Conservation (phyloP, 2,113 vertebrate genomes). For the Entelurus aequoreus region DNA sequence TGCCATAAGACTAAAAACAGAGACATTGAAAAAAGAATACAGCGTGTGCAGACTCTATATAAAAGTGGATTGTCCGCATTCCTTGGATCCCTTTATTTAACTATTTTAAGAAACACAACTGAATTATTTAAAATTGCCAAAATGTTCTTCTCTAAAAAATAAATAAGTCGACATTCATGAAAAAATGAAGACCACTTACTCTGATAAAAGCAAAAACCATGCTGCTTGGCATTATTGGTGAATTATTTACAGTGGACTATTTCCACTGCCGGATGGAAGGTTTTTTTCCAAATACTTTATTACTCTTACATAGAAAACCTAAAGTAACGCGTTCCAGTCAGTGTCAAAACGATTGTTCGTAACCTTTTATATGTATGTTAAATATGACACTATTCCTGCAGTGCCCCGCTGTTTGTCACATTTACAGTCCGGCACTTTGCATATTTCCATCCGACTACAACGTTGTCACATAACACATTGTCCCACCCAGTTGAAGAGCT, state of each 20-base stretch:
- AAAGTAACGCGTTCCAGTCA: neutral
- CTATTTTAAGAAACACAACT: neutral
- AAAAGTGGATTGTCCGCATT: neutral
- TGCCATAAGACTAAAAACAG: no score
- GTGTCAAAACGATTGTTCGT: no score
- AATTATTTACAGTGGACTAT: neutral
- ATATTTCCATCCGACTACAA: neutral
- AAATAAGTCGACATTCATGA: neutral
- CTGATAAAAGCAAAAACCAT: neutral
- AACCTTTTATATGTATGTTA: no score
- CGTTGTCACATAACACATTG: neutral
- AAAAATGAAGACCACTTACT: slow-evolving; percentile 3
- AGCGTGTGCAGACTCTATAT: neutral
- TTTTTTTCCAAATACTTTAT: no score
- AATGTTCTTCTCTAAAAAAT: neutral
- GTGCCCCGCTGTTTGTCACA: neutral
- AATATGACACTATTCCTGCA: neutral
- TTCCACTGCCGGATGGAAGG: neutral
- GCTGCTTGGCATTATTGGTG: neutral
- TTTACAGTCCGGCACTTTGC: slow-evolving; percentile 1
- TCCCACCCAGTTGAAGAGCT: slow-evolving; percentile 5
- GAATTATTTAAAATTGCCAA: slow-evolving; percentile 1
- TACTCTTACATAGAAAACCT: neutral
- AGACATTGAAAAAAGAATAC: neutral
- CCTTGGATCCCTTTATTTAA: neutral